Evolutionary conservation across 1,140 invertebrate genomes (phyloP).

Genomic region (Anoplophora glabripennis): DNA sequence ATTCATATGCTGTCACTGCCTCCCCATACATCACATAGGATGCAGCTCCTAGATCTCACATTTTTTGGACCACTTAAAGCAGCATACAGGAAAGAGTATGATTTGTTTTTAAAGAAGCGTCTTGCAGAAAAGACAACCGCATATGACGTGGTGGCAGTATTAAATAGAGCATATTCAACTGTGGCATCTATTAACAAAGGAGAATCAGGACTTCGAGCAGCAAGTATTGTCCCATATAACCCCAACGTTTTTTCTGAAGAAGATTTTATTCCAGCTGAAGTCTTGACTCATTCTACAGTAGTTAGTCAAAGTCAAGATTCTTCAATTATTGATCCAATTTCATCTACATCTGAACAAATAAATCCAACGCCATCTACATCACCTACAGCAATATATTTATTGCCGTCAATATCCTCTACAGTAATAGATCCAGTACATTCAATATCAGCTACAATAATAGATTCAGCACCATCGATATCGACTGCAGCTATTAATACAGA

Average conservation of each 20-base stretch:
- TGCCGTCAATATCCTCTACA: background rate
- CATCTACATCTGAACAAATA: background rate
- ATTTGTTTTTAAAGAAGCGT: constrained; percentile 18
- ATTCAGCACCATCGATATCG: too few species aligned
- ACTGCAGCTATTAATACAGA: too few species aligned
- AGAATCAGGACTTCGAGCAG: constrained; percentile 19
- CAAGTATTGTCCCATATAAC: constrained; percentile 29
- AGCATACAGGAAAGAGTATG: constrained; percentile 19
- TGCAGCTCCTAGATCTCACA: constrained; percentile 26
- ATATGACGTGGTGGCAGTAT: constrained; percentile 19
- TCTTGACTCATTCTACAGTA: background rate
- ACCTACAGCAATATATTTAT: background rate
- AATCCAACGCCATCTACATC: constrained; percentile 1
- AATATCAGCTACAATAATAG: too few species aligned
- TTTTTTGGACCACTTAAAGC: constrained; percentile 19
- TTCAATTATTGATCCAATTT: background rate
- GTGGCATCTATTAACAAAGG: constrained; percentile 22
- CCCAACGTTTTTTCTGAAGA: constrained; percentile 21
- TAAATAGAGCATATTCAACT: constrained; percentile 21
- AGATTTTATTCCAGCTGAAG: constrained; percentile 16
- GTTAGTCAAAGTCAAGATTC: constrained; percentile 8
- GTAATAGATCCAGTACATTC: too few species aligned
- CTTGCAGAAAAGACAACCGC: constrained; percentile 23
- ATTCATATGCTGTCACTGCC: constrained; percentile 31
- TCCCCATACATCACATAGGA: constrained; percentile 21